Evolutionary conservation across 2,113 vertebrate genomes (phyloP).

Genomic region (Hydropotes inermis): DNA sequence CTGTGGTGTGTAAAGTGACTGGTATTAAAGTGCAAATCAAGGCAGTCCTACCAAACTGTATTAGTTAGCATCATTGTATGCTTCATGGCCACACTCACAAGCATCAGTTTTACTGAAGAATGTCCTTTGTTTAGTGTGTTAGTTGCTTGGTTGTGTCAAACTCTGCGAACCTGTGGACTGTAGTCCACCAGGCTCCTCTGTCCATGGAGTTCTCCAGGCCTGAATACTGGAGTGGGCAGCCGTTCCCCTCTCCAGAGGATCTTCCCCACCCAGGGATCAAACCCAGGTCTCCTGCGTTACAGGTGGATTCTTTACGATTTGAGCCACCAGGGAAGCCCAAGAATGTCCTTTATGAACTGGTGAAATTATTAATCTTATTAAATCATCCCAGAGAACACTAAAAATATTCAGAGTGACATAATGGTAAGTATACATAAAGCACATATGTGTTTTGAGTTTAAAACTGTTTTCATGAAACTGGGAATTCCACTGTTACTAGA

Average conservation of each 20-base stretch:
- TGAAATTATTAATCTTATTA: background rate
- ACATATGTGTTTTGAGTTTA: background rate
- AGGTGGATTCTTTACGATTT: background rate
- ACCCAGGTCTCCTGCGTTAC: background rate
- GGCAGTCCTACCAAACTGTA: background rate
- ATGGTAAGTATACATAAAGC: background rate
- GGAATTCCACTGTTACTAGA: background rate
- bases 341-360: background rate
- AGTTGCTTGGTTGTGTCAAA: background rate
- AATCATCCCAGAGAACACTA: background rate
- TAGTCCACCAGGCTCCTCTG: background rate
- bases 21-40: background rate
- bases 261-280: background rate
- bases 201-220: background rate
- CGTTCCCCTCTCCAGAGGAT: background rate
- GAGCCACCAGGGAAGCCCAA: background rate
- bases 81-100: background rate
- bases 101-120: background rate
- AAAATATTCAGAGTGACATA: background rate
- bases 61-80: background rate
- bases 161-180: background rate
- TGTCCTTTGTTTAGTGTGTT: background rate
- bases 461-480: background rate
- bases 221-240: background rate
- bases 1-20: background rate